Evolutionary conservation across 2,113 vertebrate genomes (phyloP).

Genomic region (Gulo gulo): DNA sequence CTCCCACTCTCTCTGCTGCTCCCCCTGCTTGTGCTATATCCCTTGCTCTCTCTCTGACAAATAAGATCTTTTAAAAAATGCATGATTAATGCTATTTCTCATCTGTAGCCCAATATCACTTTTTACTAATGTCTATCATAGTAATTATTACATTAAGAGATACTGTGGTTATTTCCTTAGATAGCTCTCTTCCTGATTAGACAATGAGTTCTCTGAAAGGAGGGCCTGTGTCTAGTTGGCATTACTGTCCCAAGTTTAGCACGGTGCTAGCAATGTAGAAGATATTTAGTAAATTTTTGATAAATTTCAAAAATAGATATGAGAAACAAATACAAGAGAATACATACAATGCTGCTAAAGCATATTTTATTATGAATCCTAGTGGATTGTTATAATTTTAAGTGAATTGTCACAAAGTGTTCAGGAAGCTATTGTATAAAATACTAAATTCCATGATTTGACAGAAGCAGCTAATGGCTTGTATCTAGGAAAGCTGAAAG

Average conservation of each 20-base stretch:
- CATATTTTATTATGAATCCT: not conserved
- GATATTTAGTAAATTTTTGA: not conserved
- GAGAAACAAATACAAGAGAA: not conserved
- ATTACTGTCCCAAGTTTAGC: not conserved
- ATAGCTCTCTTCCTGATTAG: not conserved
- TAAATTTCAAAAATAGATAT: not conserved
- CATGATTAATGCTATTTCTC: not conserved
- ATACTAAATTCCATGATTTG: not conserved
- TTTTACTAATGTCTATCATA: not conserved
- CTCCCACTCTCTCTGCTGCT: too few species aligned
- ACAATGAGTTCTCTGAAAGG: not conserved
- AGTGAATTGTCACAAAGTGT: not conserved
- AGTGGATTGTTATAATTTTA: not conserved
- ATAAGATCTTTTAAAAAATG: too few species aligned
- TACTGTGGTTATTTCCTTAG: not conserved
- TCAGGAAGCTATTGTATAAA: not conserved
- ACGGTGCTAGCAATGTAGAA: not conserved
- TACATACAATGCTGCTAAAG: not conserved
- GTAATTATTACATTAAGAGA: not conserved
- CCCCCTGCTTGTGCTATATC: too few species aligned
- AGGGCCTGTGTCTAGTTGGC: not conserved
- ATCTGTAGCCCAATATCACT: not conserved
- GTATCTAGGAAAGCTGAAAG: not conserved
- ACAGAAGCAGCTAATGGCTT: not conserved
- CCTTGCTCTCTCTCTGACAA: too few species aligned